phyloP scores from a whole-genome alignment of 2,888 invertebrate species.

The Pammene aurita region DNA sequence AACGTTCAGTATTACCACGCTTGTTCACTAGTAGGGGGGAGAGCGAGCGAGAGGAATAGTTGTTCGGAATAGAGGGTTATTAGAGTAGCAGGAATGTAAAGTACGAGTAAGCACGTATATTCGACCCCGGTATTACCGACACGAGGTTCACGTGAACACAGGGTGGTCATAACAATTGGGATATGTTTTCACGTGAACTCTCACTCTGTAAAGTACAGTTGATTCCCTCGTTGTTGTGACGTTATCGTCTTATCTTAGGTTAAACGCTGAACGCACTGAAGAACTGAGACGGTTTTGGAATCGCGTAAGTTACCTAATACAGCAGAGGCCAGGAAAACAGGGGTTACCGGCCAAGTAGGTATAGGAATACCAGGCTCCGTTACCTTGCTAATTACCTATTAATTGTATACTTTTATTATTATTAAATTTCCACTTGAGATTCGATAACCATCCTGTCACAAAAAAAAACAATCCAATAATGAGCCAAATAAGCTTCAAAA shows the following conservation, averaged over 20 bases:
- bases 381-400: no score
- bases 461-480: no score
- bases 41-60: not conserved
- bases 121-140: slow-evolving; percentile 6
- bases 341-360: no score
- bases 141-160: not conserved
- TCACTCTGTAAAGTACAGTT: slow-evolving; percentile 13
- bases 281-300: slow-evolving; percentile 6
- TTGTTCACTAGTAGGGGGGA: not conserved
- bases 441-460: no score
- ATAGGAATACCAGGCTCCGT: no score
- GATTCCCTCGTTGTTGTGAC: slow-evolving; percentile 55
- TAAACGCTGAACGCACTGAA: slow-evolving; percentile 7
- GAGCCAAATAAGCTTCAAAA: no score
- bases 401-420: no score
- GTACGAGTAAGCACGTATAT: not conserved
- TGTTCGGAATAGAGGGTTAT: slow-evolving; percentile 17
- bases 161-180: no score
- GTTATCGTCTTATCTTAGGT: slow-evolving; percentile 28
- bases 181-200: slow-evolving; percentile 10
- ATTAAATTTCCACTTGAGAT: no score
- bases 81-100: slow-evolving; percentile 16
- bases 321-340: no score
- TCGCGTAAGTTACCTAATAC: not conserved
- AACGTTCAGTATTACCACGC: slow-evolving; percentile 16